Conservation (phyloP, 2,888 invertebrate genomes). For the Cephalotes varians region DNA sequence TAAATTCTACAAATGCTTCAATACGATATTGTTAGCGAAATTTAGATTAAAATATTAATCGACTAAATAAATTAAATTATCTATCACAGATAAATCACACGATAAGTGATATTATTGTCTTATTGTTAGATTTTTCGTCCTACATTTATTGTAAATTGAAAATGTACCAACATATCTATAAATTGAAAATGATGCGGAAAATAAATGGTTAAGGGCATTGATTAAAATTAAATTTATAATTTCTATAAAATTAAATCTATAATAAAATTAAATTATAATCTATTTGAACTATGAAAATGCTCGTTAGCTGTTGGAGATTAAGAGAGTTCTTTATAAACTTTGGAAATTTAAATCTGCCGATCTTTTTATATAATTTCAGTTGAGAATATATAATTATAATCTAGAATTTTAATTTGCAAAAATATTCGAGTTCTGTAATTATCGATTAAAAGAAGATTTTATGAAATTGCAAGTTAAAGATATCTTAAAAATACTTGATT, state of each 20-base stretch:
- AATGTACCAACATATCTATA: neutral
- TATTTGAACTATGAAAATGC: conserved; percentile 6
- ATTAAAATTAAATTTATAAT: conserved; percentile 1
- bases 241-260: neutral
- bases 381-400: neutral
- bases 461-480: conserved; percentile 5
- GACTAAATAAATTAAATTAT: neutral
- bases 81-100: neutral
- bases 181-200: neutral
- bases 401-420: neutral
- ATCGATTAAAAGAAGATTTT: neutral
- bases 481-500: neutral
- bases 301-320: neutral
- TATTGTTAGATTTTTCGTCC: neutral
- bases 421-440: neutral
- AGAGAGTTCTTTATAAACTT: neutral
- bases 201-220: neutral
- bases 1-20: neutral
- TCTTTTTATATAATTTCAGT: neutral
- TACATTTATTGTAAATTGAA: neutral
- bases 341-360: conserved; percentile 8
- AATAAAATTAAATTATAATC: no score
- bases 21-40: neutral
- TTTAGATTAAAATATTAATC: neutral
- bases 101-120: neutral